Evolutionary conservation across 2,888 invertebrate genomes (phyloP), one percentile per base, ranked within the genome.

Genomic region (Rotaria socialis): DNA sequence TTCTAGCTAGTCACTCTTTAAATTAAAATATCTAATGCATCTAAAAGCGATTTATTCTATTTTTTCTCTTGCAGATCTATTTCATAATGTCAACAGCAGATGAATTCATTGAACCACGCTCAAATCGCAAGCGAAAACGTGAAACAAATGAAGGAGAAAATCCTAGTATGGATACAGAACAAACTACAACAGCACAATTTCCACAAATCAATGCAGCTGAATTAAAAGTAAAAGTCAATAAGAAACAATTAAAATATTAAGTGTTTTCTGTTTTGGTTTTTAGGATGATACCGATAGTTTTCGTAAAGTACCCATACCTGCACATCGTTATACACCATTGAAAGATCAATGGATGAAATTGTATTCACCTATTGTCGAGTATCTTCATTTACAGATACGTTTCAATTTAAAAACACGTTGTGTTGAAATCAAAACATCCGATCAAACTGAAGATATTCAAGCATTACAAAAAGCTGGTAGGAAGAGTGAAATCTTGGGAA

Each of bases 321-420:
- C 95, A 10, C 95, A 99, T 89, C 94, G 99, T 91, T 96, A 95
- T 89, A 94, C 96, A 16, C 96, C 98, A 0, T 92, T 99, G 16
- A 97, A 97, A 92, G 95, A 97, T 89, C 95, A 95, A 89, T 99
- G 99, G 99, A 92, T 96, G 91, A 96, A 97, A 92, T 96, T 99
- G 88, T 96, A 96, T 90, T 95, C 95, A 85, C 97, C 99, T 0
- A 93, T 99, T 56, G 97, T 98, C 0, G 96, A 99, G 90, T 95
- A 99, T 90, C 92, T 99, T 87, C 93, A 96, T 88, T 92, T 99
- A 41, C 96, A 98, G 92, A 94, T 96, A 86, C 93, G 98, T 87
- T 98, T 96, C 90, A 98, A 99, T 91, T 93, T 96, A 86, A 96
- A 95, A 92, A 94, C 95, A 0, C 93, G 95, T 88, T 95, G 96